Evolutionary conservation across 1,140 invertebrate genomes (phyloP).

Genomic region (Littorina saxatilis): DNA sequence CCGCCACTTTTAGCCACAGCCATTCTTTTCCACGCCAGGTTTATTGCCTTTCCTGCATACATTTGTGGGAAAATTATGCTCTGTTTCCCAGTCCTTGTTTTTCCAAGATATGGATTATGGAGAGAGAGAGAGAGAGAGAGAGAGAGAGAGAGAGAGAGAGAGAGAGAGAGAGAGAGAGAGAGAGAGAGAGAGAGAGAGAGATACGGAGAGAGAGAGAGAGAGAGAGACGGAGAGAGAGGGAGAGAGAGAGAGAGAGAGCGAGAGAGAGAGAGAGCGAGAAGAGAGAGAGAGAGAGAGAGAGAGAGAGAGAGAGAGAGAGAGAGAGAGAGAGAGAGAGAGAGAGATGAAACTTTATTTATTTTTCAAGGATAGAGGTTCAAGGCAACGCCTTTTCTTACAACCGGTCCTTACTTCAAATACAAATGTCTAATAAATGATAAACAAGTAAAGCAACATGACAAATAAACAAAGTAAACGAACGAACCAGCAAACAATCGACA

Average conservation of each 20-base stretch:
- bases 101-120: neutral
- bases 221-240: neutral
- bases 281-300: neutral
- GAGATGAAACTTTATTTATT: neutral
- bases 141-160: neutral
- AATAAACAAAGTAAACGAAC: too few relatives aligned
- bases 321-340: neutral
- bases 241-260: neutral
- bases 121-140: neutral
- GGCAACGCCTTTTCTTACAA: neutral
- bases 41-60: too few relatives aligned
- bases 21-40: too few relatives aligned
- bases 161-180: conserved; percentile 4
- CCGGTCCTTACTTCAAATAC: too few relatives aligned
- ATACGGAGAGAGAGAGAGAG: neutral
- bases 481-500: too few relatives aligned
- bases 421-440: too few relatives aligned
- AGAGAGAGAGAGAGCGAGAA: neutral
- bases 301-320: neutral
- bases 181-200: neutral
- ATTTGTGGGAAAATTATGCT: too few relatives aligned
- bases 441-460: too few relatives aligned
- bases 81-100: too few relatives aligned
- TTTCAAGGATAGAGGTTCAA: too few relatives aligned
- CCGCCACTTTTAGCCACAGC: too few relatives aligned